A percentile compares a stretch with the other conserved stretches of the same genome.
phyloP scores from a whole-genome alignment of 2,113 vertebrate genomes.

The Meleagris gallopavo region DNA sequence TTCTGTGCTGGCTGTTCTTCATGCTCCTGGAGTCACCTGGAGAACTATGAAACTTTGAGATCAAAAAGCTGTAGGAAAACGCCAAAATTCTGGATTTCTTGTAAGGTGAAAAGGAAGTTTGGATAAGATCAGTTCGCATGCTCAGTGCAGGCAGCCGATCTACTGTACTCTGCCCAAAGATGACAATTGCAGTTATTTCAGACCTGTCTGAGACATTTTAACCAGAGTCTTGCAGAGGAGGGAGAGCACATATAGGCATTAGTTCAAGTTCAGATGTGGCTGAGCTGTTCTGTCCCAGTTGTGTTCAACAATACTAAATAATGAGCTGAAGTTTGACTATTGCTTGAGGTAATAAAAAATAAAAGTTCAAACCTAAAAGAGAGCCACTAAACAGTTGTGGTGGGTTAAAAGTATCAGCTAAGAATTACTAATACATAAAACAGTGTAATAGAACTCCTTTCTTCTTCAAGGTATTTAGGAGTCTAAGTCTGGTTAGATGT shows the following conservation, averaged over 20 bases:
- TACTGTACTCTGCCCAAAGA: not conserved
- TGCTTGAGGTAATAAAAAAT: not conserved
- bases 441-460: no score
- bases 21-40: not conserved
- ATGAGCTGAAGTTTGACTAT: not conserved
- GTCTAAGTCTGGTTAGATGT: not conserved
- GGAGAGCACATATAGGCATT: not conserved
- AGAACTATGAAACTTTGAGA: no score
- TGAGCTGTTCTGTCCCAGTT: not conserved
- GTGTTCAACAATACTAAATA: not conserved
- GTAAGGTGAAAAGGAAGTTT: no score
- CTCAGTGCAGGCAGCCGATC: not conserved
- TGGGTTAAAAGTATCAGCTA: no score
- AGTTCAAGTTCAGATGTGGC: no score
- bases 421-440: not conserved
- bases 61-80: not conserved
- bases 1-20: not conserved
- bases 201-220: not conserved
- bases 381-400: not conserved
- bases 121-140: not conserved
- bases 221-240: not conserved
- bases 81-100: not conserved
- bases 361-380: not conserved
- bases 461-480: not conserved
- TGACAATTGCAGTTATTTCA: not conserved